Conservation (phyloP, 2,888 invertebrate species). For the Acrobasis repandana region DNA sequence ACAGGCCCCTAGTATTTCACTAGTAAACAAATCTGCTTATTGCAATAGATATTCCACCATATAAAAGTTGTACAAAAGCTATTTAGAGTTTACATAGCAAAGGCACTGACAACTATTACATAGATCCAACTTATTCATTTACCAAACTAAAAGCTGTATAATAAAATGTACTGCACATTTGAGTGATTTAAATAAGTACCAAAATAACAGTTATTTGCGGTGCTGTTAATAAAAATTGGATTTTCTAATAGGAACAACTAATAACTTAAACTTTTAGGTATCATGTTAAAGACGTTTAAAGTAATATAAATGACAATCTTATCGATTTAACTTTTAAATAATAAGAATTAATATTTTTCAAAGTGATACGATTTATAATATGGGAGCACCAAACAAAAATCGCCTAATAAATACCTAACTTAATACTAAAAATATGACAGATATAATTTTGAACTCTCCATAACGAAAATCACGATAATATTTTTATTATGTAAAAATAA, state of each 20-base stretch:
- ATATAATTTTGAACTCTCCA: constrained; percentile 1
- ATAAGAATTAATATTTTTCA: background rate
- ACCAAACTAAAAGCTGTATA: constrained; percentile 1
- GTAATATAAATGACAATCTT: constrained; percentile 6
- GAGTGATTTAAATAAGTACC: constrained; percentile 15
- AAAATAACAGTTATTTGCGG: background rate
- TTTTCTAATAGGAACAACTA: constrained; percentile 23
- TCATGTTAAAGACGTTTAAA: background rate
- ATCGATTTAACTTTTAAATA: constrained; percentile 5
- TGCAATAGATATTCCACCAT: constrained; percentile 16
- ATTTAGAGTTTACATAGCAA: constrained; percentile 13
- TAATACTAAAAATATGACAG: constrained; percentile 4
- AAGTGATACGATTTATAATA: background rate
- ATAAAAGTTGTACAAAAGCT: constrained; percentile 23
- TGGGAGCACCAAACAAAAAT: constrained; percentile 26
- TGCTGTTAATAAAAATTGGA: background rate
- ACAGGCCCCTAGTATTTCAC: constrained; percentile 22
- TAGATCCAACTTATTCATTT: constrained; percentile 8
- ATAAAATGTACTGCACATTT: constrained; percentile 12
- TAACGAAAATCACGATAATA: constrained; percentile 2
- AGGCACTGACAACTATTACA: constrained; percentile 22
- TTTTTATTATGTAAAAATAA: background rate
- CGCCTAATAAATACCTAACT: constrained; percentile 36
- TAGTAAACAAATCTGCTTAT: constrained; percentile 21
- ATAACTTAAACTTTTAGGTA: constrained; percentile 1